These are phyloP conservation scores for Vesta saturnalis DNA, from an alignment of 2,888 invertebrate species.

Conservation along the genomic window DNA sequence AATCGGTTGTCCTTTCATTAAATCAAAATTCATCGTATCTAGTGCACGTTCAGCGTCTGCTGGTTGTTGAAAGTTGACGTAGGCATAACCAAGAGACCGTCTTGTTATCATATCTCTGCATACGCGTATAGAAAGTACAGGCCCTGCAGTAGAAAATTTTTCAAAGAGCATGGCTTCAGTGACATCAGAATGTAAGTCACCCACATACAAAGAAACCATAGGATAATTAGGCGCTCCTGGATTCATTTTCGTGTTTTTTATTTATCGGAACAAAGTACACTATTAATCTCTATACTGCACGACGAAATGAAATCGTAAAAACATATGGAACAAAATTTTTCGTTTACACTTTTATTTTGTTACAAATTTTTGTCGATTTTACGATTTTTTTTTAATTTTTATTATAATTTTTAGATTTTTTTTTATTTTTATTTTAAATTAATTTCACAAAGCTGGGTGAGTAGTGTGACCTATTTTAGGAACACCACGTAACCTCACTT, in stretches of 20 bases:
- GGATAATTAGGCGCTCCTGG: constrained; percentile 87
- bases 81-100: constrained; percentile 98
- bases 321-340: constrained; percentile 60
- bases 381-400: constrained; percentile 77
- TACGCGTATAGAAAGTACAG: constrained; percentile 98
- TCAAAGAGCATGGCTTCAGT: constrained; percentile 99
- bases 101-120: constrained; percentile 98
- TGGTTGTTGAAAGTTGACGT: constrained; percentile 99
- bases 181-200: constrained; percentile 97
- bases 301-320: constrained; percentile 41
- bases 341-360: constrained; percentile 64
- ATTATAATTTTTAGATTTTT: constrained; percentile 75
- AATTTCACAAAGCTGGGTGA: constrained; percentile 79
- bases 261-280: not conserved
- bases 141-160: constrained; percentile 98
- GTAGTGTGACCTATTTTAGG: constrained; percentile 82
- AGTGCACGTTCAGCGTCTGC: constrained; percentile 99
- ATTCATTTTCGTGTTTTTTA: constrained; percentile 78
- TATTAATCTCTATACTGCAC: constrained; percentile 12
- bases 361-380: constrained; percentile 72
- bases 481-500: constrained; percentile 80
- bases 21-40: constrained; percentile 99
- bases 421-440: constrained; percentile 82
- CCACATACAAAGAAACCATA: constrained; percentile 99
- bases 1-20: constrained; percentile 96